Evolutionary conservation across 1,140 invertebrate species (phyloP), one percentile per base, ranked within the genome.

Genomic region (Drosophila ironensis): DNA sequence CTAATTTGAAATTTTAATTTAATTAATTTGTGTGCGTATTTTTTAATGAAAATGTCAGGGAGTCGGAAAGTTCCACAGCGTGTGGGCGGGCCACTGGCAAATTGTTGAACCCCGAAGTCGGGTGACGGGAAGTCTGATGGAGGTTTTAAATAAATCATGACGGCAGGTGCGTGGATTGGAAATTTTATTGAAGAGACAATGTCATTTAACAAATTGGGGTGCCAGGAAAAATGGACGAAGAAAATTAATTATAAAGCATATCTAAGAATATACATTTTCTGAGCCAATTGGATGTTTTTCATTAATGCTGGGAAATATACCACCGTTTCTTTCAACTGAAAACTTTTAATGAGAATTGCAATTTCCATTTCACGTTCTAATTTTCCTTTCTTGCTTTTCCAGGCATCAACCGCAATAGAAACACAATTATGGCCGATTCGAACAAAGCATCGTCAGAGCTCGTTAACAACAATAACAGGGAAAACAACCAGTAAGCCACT

Each of bases 1-100:
- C 76, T 81, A 75, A 81, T 81, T 81, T 81, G 72, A 72, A 81
- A 81, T 72, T 72, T 75, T 72, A 81, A 81, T 81, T 81, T 75
- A 81, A 75, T 81, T 81, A 81, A 81, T 81, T 81, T 81, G 76
- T 54, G 50, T 68, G 60, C 54, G 52, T 37, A 57, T 60, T 80
- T 59, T 66, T 67, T 47, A 71, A 53, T 70, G 33, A 56, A 57
- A 48, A 57, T 69, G 35, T 67, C 50, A 38, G 28, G 22, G 19
- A 38, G 42, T 48, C 20, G 28, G 20, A 37, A 25, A 37, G 20
- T 35, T 37, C 30, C 53, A 14, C 19, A 0, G 54, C 42, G 16
- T 14, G 14, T 38, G 38, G 19, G 30, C 30, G 38, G 19, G 30
- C 30, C 0, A 11, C 11, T 8, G 20, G 30, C 4, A 53, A 53